phyloP scores from a whole-genome alignment of 1,140 invertebrate species.

The Dinothrombium tinctorium region DNA sequence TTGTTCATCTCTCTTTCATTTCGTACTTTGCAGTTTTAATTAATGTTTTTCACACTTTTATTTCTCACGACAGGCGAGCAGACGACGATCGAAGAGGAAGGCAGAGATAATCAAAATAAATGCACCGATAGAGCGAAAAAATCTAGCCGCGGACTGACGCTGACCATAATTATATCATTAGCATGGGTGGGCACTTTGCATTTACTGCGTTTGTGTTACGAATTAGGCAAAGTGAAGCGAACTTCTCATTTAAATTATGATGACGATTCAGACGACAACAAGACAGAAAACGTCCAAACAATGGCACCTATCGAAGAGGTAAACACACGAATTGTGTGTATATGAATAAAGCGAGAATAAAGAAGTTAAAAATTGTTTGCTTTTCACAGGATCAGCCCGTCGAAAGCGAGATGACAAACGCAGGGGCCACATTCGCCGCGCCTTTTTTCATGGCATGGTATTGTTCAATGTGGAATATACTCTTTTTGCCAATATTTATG shows the following conservation, averaged over 20 bases:
- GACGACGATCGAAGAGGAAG: background rate
- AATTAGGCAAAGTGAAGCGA: slow-evolving; percentile 17
- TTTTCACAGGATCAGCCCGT: background rate
- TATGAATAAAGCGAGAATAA: slow-evolving; percentile 10
- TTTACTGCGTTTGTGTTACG: slow-evolving; percentile 59
- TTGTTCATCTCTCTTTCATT: too few species aligned
- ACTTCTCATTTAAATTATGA: background rate
- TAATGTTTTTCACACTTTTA: background rate
- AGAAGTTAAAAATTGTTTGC: background rate
- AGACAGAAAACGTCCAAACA: background rate
- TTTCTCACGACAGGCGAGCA: slow-evolving; percentile 1
- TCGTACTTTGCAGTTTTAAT: background rate
- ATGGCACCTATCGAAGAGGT: background rate
- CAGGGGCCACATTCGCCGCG: slow-evolving; percentile 1
- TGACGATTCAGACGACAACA: background rate
- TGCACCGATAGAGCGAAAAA: slow-evolving; percentile 19
- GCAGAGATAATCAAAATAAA: background rate
- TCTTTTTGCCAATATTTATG: slow-evolving; percentile 72
- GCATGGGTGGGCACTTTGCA: slow-evolving; percentile 74
- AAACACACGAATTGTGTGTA: background rate
- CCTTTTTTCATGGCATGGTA: slow-evolving; percentile 58
- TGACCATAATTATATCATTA: slow-evolving; percentile 51
- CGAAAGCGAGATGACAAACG: too few species aligned
- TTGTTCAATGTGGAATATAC: slow-evolving; percentile 67
- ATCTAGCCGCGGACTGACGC: slow-evolving; percentile 64